phyloP scores from a whole-genome alignment of 2,888 invertebrate genomes.

The Dascillus cervinus region DNA sequence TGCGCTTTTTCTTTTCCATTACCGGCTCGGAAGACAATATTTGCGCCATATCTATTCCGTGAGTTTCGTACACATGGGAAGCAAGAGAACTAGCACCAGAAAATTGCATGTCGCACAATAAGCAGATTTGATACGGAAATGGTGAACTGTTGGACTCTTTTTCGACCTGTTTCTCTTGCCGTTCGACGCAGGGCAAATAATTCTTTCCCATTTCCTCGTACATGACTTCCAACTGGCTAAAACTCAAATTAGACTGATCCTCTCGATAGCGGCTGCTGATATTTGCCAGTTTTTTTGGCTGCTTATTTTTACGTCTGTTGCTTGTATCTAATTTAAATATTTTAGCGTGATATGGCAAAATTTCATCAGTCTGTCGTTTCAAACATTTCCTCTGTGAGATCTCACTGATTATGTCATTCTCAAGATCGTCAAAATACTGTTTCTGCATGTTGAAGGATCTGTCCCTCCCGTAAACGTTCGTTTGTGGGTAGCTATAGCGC shows the following conservation, averaged over 20 bases:
- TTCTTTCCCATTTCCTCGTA: conserved; percentile 34
- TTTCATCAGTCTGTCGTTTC: conserved; percentile 29
- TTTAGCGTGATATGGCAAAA: conserved; percentile 24
- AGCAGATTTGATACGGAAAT: conserved; percentile 45
- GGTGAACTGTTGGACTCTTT: conserved; percentile 28
- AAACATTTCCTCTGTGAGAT: conserved; percentile 32
- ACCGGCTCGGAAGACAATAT: conserved; percentile 28
- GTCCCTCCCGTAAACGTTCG: background rate
- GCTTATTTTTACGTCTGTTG: conserved; percentile 38
- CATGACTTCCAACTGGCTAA: conserved; percentile 30
- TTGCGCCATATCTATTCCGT: conserved; percentile 44
- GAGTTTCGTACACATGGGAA: conserved; percentile 46
- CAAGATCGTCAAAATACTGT: conserved; percentile 29
- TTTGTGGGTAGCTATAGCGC: background rate
- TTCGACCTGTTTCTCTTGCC: conserved; percentile 20
- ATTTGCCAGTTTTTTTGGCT: conserved; percentile 35
- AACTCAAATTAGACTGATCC: conserved; percentile 4
- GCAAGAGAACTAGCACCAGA: conserved; percentile 42
- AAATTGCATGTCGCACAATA: conserved; percentile 47
- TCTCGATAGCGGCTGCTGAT: background rate
- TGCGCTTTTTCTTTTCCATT: conserved; percentile 33
- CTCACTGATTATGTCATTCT: conserved; percentile 34
- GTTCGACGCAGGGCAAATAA: conserved; percentile 21
- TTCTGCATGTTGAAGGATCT: conserved; percentile 8
- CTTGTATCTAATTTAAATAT: conserved; percentile 31